phyloP scores from a whole-genome alignment of 2,797 vertebrate species.

The Coregonus ussuriensis region DNA sequence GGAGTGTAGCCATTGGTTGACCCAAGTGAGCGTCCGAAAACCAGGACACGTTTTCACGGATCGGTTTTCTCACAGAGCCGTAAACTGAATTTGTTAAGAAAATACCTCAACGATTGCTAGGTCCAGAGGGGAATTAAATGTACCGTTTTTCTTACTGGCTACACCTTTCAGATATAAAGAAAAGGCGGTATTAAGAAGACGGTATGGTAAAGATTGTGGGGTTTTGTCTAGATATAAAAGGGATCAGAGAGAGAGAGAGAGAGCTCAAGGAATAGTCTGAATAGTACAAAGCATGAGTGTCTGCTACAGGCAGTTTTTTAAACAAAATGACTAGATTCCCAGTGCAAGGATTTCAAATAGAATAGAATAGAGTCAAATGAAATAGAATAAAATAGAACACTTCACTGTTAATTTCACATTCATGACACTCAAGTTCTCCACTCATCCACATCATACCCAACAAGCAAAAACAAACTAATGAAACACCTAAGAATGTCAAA shows the following conservation, averaged over 20 bases:
- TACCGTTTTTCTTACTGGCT: background rate
- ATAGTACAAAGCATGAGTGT: slow-evolving; percentile 59
- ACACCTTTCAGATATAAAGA: background rate
- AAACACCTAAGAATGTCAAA: slow-evolving; percentile 53
- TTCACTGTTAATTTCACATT: slow-evolving; percentile 8
- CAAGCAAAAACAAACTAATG: slow-evolving; percentile 40
- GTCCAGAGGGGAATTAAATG: background rate
- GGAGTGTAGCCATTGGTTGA: background rate
- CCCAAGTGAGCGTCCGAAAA: background rate
- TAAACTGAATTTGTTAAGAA: background rate
- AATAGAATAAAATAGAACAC: slow-evolving; percentile 49
- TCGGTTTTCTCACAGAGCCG: background rate
- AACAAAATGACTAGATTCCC: slow-evolving; percentile 36
- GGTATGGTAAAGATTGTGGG: background rate
- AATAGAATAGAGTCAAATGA: slow-evolving; percentile 35
- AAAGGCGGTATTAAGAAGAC: slow-evolving; percentile 4
- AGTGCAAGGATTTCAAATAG: slow-evolving; percentile 30
- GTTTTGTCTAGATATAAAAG: slow-evolving; percentile 12
- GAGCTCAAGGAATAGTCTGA: slow-evolving; percentile 49
- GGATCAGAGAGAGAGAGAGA: slow-evolving; percentile 23
- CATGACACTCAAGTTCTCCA: too few species aligned
- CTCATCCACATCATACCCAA: slow-evolving; percentile 13
- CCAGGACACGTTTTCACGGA: background rate
- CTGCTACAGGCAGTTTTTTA: slow-evolving; percentile 46
- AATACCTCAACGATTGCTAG: background rate